These are phyloP conservation scores for Tinea pellionella DNA, from an alignment of 2,888 invertebrate species.

Conservation along the genomic window DNA sequence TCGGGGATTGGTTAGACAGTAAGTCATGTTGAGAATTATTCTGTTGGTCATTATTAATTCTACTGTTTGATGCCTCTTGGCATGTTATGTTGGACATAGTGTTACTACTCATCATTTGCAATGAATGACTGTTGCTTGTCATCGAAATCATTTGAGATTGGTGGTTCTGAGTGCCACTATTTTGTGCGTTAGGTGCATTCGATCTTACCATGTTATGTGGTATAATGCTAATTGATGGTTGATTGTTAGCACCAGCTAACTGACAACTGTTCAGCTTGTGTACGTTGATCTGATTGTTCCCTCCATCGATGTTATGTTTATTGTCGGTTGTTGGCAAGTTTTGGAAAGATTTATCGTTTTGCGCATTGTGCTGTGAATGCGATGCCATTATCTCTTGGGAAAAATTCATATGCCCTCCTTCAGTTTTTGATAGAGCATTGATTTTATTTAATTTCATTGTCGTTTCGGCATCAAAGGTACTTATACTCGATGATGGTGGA, in stretches of 20 bases:
- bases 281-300: conserved; percentile 46
- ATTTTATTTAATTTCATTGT: conserved; percentile 58
- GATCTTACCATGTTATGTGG: conserved; percentile 53
- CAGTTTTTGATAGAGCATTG: conserved; percentile 56
- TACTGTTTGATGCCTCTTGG: conserved; percentile 47
- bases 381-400: conserved; percentile 62
- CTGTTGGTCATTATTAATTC: conserved; percentile 43
- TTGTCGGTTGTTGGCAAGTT: conserved; percentile 51
- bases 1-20: conserved; percentile 31
- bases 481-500: conserved; percentile 45
- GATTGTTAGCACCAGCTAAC: conserved; percentile 39
- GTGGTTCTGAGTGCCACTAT: conserved; percentile 41
- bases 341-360: conserved; percentile 56
- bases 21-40: conserved; percentile 44
- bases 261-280: conserved; percentile 60
- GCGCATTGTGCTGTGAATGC: conserved; percentile 54
- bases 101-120: conserved; percentile 52
- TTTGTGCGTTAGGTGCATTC: conserved; percentile 48
- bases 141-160: conserved; percentile 52
- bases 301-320: conserved; percentile 41
- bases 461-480: conserved; percentile 58
- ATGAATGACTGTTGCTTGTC: conserved; percentile 41
- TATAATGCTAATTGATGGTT: conserved; percentile 54
- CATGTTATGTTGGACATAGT: conserved; percentile 54
- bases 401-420: conserved; percentile 59